phyloP scores from a whole-genome alignment of 2,888 invertebrate genomes.

The Agrochola circellaris region DNA sequence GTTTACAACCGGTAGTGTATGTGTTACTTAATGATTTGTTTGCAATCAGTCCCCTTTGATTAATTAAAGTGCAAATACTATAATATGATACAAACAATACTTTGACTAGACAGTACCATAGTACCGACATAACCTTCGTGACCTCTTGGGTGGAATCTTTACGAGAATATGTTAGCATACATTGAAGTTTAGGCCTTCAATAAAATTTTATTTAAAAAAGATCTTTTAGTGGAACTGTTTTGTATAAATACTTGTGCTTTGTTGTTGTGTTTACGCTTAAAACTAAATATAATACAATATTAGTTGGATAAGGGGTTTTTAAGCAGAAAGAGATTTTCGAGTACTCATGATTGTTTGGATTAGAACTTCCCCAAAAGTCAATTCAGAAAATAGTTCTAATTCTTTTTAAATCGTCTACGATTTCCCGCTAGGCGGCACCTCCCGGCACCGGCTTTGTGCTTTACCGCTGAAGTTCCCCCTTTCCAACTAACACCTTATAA shows the following conservation, averaged over 20 bases:
- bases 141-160: slow-evolving; percentile 81
- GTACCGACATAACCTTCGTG: slow-evolving; percentile 84
- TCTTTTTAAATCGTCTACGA: background rate
- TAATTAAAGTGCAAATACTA: slow-evolving; percentile 81
- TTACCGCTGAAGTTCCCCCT: background rate
- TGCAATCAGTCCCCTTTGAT: slow-evolving; percentile 76
- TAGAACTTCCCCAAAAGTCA: background rate
- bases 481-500: background rate
- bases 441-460: background rate
- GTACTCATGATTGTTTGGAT: background rate
- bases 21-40: slow-evolving; percentile 61
- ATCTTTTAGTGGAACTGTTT: slow-evolving; percentile 76
- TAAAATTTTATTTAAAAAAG: slow-evolving; percentile 68
- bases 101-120: slow-evolving; percentile 90
- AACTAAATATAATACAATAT: slow-evolving; percentile 12
- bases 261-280: slow-evolving; percentile 29
- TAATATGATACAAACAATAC: slow-evolving; percentile 86
- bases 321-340: slow-evolving; percentile 17
- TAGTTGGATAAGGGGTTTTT: background rate
- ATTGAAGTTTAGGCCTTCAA: slow-evolving; percentile 81
- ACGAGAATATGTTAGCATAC: slow-evolving; percentile 73
- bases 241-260: slow-evolving; percentile 53
- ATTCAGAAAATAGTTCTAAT: background rate
- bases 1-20: slow-evolving; percentile 55
- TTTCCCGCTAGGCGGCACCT: background rate